Evolutionary conservation across 2,888 invertebrate genomes (phyloP).

Genomic region (Lacanobia wlatinum): DNA sequence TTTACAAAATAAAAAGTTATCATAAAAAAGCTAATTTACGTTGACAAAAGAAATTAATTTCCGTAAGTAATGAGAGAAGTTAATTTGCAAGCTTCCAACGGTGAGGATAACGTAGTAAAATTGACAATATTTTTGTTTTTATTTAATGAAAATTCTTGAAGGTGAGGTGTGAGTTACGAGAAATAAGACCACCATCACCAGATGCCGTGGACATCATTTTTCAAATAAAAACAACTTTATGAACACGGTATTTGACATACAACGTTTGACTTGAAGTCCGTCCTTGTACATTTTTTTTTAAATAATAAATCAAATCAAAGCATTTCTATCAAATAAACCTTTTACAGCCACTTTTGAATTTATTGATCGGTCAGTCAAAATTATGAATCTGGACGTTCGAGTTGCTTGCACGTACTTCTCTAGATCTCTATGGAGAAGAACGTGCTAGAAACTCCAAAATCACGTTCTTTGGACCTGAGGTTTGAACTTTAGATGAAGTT

Average conservation of each 20-base stretch:
- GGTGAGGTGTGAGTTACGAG: slow-evolving; percentile 19
- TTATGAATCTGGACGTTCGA: no score
- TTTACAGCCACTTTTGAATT: no score
- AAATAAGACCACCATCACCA: not conserved
- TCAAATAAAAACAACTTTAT: not conserved
- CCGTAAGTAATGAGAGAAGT: slow-evolving; percentile 46
- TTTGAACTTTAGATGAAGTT: no score
- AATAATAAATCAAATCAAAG: no score
- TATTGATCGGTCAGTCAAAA: no score
- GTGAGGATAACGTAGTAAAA: slow-evolving; percentile 23
- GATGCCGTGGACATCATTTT: not conserved
- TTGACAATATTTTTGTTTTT: slow-evolving; percentile 39
- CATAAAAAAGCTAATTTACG: slow-evolving; percentile 49
- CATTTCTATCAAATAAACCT: no score
- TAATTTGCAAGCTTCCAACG: slow-evolving; percentile 47
- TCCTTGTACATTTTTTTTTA: no score
- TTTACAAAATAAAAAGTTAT: slow-evolving; percentile 19
- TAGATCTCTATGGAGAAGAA: no score
- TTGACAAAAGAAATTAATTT: slow-evolving; percentile 59
- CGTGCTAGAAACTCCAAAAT: no score
- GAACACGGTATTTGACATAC: not conserved
- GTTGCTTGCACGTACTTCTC: no score
- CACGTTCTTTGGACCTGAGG: no score
- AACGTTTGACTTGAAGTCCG: not conserved
- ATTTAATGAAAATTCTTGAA: slow-evolving; percentile 15